A percentile compares a stretch with the other conserved stretches of the same genome.
phyloP scores from a whole-genome alignment of 1,140 invertebrate genomes.

The Luehdorfia chinensis region DNA sequence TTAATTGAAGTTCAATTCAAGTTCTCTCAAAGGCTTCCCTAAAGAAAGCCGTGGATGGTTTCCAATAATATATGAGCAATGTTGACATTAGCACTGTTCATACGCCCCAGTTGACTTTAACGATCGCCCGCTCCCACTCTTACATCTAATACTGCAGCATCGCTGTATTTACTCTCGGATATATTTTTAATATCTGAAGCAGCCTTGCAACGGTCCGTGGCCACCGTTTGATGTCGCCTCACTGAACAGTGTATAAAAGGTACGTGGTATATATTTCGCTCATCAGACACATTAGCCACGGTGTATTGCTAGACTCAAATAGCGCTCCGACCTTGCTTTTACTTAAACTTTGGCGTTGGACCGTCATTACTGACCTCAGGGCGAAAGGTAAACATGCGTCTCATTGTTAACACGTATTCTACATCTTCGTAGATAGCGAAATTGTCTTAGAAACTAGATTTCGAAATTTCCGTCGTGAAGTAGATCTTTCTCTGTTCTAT shows the following conservation, averaged over 20 bases:
- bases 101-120: slow-evolving; percentile 31
- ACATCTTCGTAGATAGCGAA: no score
- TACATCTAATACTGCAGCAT: slow-evolving; percentile 22
- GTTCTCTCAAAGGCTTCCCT: no score
- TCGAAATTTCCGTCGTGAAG: no score
- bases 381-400: neutral
- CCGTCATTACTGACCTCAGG: slow-evolving; percentile 8
- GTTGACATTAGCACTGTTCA: slow-evolving; percentile 19
- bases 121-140: slow-evolving; percentile 18
- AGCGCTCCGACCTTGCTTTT: slow-evolving; percentile 9
- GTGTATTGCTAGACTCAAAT: slow-evolving; percentile 2
- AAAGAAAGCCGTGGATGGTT: no score
- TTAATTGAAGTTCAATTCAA: no score
- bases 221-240: slow-evolving; percentile 24
- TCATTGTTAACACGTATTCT: slow-evolving; percentile 3
- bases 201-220: slow-evolving; percentile 11
- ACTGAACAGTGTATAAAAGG: slow-evolving; percentile 11
- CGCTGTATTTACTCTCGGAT: slow-evolving; percentile 18
- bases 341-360: slow-evolving; percentile 6
- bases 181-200: slow-evolving; percentile 23
- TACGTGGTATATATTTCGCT: slow-evolving; percentile 21
- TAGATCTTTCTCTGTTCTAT: no score
- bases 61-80: neutral
- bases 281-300: slow-evolving; percentile 13
- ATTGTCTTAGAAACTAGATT: no score